Conservation (phyloP, 2,113 vertebrate genomes). For the Chunga burmeisteri region DNA sequence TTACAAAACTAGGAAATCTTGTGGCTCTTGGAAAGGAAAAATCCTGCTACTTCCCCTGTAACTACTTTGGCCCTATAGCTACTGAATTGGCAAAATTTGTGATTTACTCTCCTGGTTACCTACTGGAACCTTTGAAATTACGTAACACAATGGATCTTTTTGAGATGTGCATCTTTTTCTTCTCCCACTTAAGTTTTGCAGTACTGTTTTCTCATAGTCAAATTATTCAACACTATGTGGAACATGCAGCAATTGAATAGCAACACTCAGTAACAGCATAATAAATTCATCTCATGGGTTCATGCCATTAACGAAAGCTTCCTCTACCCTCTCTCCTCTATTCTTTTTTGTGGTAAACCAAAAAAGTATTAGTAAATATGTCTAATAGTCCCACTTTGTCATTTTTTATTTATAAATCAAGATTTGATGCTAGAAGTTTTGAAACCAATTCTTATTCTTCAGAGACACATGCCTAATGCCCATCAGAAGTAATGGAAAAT, state of each 20-base stretch:
- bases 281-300: neutral
- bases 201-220: neutral
- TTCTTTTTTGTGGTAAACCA: neutral
- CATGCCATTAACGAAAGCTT: neutral
- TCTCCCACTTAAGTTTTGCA: neutral
- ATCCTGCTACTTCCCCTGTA: neutral
- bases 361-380: neutral
- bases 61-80: neutral
- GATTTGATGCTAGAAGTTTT: neutral
- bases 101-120: neutral
- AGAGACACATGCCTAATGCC: neutral
- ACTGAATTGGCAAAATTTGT: neutral
- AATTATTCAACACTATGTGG: neutral
- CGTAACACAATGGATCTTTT: fast-evolving
- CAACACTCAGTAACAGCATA: neutral
- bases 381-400: neutral
- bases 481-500: neutral
- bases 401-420: neutral
- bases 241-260: neutral
- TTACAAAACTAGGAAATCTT: neutral
- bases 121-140: neutral
- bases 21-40: neutral
- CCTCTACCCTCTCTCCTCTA: neutral
- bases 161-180: neutral
- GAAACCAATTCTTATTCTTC: neutral